These are phyloP conservation scores for Zelostemma sp. DNA, from an alignment of 1,140 invertebrate genomes.

Conservation along the genomic window DNA sequence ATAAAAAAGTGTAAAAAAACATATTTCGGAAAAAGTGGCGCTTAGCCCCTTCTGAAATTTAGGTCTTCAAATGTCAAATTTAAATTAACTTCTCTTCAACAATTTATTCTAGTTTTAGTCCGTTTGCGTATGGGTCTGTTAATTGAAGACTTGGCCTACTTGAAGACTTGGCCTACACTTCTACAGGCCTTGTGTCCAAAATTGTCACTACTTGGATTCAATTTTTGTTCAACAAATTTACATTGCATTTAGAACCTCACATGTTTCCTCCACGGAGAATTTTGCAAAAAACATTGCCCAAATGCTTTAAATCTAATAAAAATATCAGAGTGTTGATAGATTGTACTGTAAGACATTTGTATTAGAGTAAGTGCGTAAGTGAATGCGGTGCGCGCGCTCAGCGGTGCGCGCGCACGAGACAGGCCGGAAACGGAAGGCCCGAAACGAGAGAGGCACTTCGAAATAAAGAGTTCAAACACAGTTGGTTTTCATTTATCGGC, in stretches of 20 bases:
- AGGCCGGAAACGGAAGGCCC: too few relatives aligned
- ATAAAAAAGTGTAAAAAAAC: too few relatives aligned
- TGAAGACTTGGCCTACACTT: constrained; percentile 23
- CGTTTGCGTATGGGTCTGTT: constrained; percentile 13
- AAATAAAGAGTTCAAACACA: too few relatives aligned
- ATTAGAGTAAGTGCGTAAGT: too few relatives aligned
- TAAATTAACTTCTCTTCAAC: constrained; percentile 18
- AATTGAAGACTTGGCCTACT: constrained; percentile 20
- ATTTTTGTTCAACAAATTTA: constrained; percentile 30
- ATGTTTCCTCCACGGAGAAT: constrained; percentile 28
- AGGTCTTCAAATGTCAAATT: not conserved
- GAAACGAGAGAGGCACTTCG: too few relatives aligned
- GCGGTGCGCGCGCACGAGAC: too few relatives aligned
- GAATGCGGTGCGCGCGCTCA: too few relatives aligned
- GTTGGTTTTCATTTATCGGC: too few relatives aligned
- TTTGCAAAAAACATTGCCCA: constrained; percentile 16
- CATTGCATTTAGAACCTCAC: constrained; percentile 11
- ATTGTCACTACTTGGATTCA: constrained; percentile 25
- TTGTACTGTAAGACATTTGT: too few relatives aligned
- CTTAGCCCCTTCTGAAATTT: too few relatives aligned
- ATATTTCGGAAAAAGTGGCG: too few relatives aligned
- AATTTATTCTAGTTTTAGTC: constrained; percentile 29
- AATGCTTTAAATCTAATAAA: constrained; percentile 23
- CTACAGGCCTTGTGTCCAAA: constrained; percentile 9
- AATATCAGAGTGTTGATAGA: constrained; percentile 37